A percentile compares a stretch with the other conserved stretches of the same genome.
phyloP scores from a whole-genome alignment of 2,113 vertebrate species.

The Erythrocercus mccallii region DNA sequence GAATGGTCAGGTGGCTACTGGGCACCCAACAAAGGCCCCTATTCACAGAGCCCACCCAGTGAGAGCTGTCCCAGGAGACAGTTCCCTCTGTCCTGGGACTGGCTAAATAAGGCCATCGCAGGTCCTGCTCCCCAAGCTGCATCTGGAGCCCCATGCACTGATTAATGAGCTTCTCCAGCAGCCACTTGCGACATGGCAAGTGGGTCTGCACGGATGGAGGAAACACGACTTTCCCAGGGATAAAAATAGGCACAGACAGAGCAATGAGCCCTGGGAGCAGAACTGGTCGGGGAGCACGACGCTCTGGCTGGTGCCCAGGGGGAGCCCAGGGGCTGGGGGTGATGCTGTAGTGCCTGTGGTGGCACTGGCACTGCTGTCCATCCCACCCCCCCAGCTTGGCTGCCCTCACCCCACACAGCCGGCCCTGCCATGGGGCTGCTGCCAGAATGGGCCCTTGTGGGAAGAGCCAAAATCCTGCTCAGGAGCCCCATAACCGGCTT shows the following conservation, averaged over 20 bases:
- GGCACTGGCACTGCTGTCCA: neutral
- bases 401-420: neutral
- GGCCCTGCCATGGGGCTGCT: neutral
- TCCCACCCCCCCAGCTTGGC: neutral
- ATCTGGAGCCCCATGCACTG: neutral
- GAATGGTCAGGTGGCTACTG: neutral
- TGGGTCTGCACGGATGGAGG: neutral
- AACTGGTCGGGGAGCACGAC: rapidly evolving
- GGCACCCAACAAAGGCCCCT: neutral
- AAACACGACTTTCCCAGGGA: slow-evolving; percentile 59
- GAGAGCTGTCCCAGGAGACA: neutral
- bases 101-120: slow-evolving; percentile 10
- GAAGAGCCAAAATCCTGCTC: neutral
- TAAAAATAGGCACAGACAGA: slow-evolving; percentile 48
- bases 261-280: neutral
- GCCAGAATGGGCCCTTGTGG: neutral
- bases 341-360: rapidly evolving
- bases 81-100: neutral
- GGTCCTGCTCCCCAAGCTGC: neutral
- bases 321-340: too few species aligned
- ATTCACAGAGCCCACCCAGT: neutral
- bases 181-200: neutral
- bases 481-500: slow-evolving; percentile 60
- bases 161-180: slow-evolving; percentile 46
- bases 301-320: neutral